Evolutionary conservation across 2,113 vertebrate species (phyloP).

Genomic region (Chaenogobius annularis): DNA sequence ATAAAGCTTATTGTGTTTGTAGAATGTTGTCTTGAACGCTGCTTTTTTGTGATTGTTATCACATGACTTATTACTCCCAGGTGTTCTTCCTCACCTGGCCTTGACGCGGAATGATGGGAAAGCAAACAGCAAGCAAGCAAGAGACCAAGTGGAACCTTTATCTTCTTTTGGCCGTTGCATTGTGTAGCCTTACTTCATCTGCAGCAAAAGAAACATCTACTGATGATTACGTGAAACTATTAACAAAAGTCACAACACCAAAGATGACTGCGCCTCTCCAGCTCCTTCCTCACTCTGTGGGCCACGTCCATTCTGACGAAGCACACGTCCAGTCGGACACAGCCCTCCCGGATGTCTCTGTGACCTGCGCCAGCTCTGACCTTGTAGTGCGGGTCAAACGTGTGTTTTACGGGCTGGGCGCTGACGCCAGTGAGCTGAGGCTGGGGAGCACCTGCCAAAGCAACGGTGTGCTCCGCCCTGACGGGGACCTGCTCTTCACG

Average conservation of each 20-base stretch:
- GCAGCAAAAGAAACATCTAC: constrained; percentile 10
- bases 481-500: constrained; percentile 69
- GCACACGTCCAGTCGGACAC: constrained; percentile 8
- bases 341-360: constrained; percentile 57
- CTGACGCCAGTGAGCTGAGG: constrained; percentile 49
- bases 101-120: constrained; percentile 21
- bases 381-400: constrained; percentile 66
- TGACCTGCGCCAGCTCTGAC: constrained; percentile 56
- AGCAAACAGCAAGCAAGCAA: not conserved
- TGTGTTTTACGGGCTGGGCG: constrained; percentile 64
- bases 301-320: not conserved
- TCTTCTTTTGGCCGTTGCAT: constrained; percentile 42
- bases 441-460: constrained; percentile 65
- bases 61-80: constrained; percentile 47
- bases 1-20: not conserved
- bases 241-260: not conserved
- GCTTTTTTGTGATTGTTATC: not conserved
- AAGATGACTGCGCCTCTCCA: not conserved
- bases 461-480: constrained; percentile 55
- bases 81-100: constrained; percentile 18
- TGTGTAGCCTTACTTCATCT: constrained; percentile 17
- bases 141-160: constrained; percentile 22
- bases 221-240: not conserved
- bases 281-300: not conserved
- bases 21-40: not conserved